Evolutionary conservation across 2,888 invertebrate genomes (phyloP).

Genomic region (Globia sparganii): DNA sequence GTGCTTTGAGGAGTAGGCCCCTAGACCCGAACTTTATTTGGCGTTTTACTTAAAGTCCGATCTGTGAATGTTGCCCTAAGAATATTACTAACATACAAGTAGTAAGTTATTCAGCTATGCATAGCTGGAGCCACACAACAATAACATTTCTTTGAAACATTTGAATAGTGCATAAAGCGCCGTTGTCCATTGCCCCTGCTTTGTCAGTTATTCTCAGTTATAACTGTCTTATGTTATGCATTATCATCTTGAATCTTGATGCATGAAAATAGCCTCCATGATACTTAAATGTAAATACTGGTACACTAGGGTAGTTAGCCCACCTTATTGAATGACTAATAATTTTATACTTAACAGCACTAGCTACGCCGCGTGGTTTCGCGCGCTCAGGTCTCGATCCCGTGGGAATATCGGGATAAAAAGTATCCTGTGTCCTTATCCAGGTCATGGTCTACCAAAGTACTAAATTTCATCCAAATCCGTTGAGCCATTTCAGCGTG

Average conservation of each 20-base stretch:
- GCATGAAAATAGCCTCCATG: slow-evolving; percentile 23
- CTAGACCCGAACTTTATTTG: background rate
- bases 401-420: background rate
- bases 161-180: slow-evolving; percentile 47
- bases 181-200: slow-evolving; percentile 15
- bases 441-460: background rate
- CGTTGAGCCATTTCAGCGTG: background rate
- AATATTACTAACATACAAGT: background rate
- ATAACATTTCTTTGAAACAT: slow-evolving; percentile 48
- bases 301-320: background rate
- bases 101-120: slow-evolving; percentile 28
- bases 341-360: background rate
- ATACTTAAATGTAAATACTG: background rate
- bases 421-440: background rate
- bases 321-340: background rate
- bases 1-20: background rate
- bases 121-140: slow-evolving; percentile 26
- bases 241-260: slow-evolving; percentile 44
- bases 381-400: background rate
- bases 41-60: background rate
- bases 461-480: background rate
- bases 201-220: slow-evolving; percentile 33
- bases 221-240: slow-evolving; percentile 45
- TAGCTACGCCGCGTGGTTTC: background rate
- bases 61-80: background rate